Base-by-base conservation (phyloP, 1,140 invertebrate genomes). In the Plectus sambesii region DNA sequence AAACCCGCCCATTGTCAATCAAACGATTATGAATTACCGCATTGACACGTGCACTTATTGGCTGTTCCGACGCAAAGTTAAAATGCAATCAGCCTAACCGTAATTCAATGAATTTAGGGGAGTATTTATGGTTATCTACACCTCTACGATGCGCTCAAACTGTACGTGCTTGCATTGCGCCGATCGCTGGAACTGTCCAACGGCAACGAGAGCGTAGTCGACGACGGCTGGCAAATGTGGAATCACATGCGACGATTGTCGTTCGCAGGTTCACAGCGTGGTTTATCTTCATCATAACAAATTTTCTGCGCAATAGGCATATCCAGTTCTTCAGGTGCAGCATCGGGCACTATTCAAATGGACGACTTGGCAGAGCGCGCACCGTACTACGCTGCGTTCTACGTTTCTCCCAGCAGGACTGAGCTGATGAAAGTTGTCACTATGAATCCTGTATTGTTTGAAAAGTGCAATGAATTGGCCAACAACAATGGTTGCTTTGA, bases 401-500 rank as follows among this genome's bases (percentile, higher is more conserved):
- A 60, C 41, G 54, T 68, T 5, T 41, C 52, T 0, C 64, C 63
- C 1, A 68, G 65, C 38, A 56, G 61, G 20, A 65, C 67, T 35
- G 63, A 58, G 6, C 59, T 68, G 6, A 52, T 65, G 47, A 66
- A 66, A 48, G 55, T 66, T 37, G 51, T 56, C 35, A 65, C 61
- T 36, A 63, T 66, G 56, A 58, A 64, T 20, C 63, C 63, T 2
- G 27, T 53, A 23, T 20, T 55, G 3, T 17, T 54, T 2, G 29
- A 17, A 8, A 65, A 68, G 41, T 66, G 63, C 45, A 59, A 66
- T 41, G 63, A 62, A 24, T 15, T 60, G 8, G 54, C 55, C 19
- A 68, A 59, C 24, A 54, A 57, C 49, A 58, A 47, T 15, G 62
- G 59, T 8, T 66, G 63, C 49, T 62, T 63, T 49, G 63, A 66